A percentile compares a stretch with the other conserved stretches of the same genome.
phyloP scores from a whole-genome alignment of 2,797 vertebrate species.

The Zalophus californianus region DNA sequence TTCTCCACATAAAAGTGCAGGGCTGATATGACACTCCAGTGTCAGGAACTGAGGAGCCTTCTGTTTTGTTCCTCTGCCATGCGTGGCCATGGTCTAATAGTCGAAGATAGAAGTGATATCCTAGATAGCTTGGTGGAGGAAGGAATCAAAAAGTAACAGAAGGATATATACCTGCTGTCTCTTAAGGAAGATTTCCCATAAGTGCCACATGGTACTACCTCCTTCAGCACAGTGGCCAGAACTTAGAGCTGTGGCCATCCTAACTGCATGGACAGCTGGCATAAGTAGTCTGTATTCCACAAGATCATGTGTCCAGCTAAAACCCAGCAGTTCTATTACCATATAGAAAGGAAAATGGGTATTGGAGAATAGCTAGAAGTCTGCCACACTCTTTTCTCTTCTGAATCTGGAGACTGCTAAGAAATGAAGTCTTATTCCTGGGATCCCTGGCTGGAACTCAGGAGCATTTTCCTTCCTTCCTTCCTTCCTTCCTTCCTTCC shows the following conservation, averaged over 20 bases:
- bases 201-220: background rate
- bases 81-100: background rate
- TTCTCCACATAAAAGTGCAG: background rate
- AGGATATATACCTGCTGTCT: background rate
- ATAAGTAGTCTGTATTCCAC: background rate
- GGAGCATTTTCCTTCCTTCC: background rate
- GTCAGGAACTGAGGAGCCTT: background rate
- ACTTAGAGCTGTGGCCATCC: background rate
- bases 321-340: background rate
- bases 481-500: too few relatives aligned
- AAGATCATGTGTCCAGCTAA: background rate
- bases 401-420: background rate
- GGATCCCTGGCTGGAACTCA: background rate
- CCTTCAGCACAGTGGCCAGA: background rate
- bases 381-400: background rate
- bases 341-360: background rate
- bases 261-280: background rate
- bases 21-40: background rate
- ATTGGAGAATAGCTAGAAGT: background rate
- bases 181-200: background rate
- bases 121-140: background rate
- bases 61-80: background rate
- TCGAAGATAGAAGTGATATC: background rate
- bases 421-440: constrained; percentile 6
- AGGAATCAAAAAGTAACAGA: background rate